These are phyloP conservation scores for Pionites leucogaster DNA, from an alignment of 2,113 vertebrate genomes.

Conservation along the genomic window DNA sequence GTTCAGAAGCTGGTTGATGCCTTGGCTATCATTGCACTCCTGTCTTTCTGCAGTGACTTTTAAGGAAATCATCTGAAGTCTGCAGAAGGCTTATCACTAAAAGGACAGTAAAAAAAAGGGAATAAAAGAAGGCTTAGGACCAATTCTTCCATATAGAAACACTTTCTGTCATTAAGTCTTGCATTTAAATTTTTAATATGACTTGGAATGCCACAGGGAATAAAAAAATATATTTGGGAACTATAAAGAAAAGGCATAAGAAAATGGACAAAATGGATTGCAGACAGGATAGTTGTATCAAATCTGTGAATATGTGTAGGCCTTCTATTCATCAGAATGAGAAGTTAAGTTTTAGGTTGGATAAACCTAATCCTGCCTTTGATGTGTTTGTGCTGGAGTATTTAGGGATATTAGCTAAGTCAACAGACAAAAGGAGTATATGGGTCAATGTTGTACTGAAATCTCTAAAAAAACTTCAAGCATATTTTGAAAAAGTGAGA, in stretches of 20 bases:
- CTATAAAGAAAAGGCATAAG: neutral
- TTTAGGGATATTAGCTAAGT: constrained; percentile 16
- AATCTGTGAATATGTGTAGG: neutral
- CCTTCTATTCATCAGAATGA: neutral
- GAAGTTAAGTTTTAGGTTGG: constrained; percentile 5
- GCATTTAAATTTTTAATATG: neutral
- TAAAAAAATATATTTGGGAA: neutral
- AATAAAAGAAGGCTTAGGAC: neutral
- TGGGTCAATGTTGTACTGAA: neutral
- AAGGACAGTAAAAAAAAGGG: neutral
- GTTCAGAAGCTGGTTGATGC: neutral
- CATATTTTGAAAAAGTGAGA: neutral
- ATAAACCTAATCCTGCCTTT: constrained; percentile 55
- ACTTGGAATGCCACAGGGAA: neutral
- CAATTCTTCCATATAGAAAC: neutral
- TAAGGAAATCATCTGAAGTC: neutral
- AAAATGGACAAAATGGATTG: neutral
- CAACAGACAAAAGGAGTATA: neutral
- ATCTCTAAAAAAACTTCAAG: neutral
- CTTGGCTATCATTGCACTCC: neutral
- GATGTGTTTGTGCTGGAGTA: neutral
- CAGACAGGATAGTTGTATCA: neutral
- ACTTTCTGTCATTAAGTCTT: neutral
- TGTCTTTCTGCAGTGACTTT: neutral
- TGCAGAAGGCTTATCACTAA: neutral